A percentile compares a stretch with the other conserved stretches of the same genome.
These are phyloP conservation scores for Lateolabrax maculatus DNA, from an alignment of 2,797 vertebrate species.

Conservation along the genomic window DNA sequence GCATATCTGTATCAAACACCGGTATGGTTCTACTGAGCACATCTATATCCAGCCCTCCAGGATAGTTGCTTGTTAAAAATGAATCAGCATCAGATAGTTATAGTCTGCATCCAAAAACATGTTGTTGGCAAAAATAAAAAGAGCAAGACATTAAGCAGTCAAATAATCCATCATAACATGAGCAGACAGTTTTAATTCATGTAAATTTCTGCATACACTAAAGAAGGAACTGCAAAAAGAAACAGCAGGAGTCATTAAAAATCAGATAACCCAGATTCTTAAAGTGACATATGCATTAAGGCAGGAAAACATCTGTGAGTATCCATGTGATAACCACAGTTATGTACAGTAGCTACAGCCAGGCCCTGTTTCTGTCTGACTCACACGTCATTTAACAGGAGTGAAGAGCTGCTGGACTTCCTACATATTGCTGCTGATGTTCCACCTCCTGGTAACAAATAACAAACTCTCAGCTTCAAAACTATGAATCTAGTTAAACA, in stretches of 20 bases:
- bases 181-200: constrained; percentile 27
- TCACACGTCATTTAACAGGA: background rate
- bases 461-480: background rate
- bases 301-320: background rate
- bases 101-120: background rate
- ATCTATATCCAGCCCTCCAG: background rate
- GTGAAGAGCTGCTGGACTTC: background rate
- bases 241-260: background rate
- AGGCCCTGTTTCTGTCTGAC: background rate
- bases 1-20: background rate
- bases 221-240: background rate
- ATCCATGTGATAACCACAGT: background rate
- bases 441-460: background rate
- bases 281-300: background rate
- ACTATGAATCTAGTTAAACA: background rate
- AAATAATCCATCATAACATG: background rate
- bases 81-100: background rate
- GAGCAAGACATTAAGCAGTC: background rate
- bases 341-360: background rate
- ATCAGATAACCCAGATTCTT: background rate
- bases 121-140: background rate
- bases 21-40: background rate
- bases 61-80: background rate
- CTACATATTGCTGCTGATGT: background rate
- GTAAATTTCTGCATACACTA: background rate